These are phyloP conservation scores for Synergus laeviventris DNA, from an alignment of 2,888 invertebrate species.

Conservation along the genomic window DNA sequence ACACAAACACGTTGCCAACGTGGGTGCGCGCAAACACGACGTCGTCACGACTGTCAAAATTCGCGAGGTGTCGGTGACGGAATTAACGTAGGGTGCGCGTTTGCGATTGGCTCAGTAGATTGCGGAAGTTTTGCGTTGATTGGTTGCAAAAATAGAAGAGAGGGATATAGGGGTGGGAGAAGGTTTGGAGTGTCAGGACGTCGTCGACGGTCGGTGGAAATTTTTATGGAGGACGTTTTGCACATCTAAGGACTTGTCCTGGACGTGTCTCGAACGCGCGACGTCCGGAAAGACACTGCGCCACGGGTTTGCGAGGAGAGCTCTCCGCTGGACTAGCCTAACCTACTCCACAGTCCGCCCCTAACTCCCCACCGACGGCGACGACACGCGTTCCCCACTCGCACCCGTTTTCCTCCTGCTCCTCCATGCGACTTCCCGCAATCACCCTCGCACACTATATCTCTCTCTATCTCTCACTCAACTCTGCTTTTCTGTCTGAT, in stretches of 20 bases:
- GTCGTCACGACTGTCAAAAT: slow-evolving; percentile 67
- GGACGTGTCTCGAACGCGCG: slow-evolving; percentile 68
- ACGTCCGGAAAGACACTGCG: slow-evolving; percentile 67
- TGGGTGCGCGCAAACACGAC: slow-evolving; percentile 53
- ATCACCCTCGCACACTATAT: slow-evolving; percentile 42
- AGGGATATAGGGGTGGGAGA: slow-evolving; percentile 64
- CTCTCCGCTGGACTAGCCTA: slow-evolving; percentile 52
- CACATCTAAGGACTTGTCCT: slow-evolving; percentile 52
- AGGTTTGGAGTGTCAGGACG: slow-evolving; percentile 69
- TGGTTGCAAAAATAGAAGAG: slow-evolving; percentile 49
- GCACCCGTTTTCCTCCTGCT: slow-evolving; percentile 43
- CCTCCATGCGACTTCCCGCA: slow-evolving; percentile 44
- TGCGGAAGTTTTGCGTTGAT: slow-evolving; percentile 60
- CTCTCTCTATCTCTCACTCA: slow-evolving; percentile 18
- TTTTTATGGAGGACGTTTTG: slow-evolving; percentile 10
- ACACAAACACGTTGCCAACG: slow-evolving; percentile 43
- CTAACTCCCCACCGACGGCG: slow-evolving; percentile 44
- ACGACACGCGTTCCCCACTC: slow-evolving; percentile 35
- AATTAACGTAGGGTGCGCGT: slow-evolving; percentile 12
- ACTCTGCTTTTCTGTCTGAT: slow-evolving; percentile 38
- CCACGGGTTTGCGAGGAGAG: slow-evolving; percentile 43
- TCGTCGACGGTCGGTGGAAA: slow-evolving; percentile 16
- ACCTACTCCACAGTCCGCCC: slow-evolving; percentile 48
- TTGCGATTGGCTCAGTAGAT: slow-evolving; percentile 42
- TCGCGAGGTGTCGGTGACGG: slow-evolving; percentile 57